Evolutionary conservation across 1,140 invertebrate genomes (phyloP), one percentile per base, ranked within the genome.

Genomic region (Drosophila repleta): DNA sequence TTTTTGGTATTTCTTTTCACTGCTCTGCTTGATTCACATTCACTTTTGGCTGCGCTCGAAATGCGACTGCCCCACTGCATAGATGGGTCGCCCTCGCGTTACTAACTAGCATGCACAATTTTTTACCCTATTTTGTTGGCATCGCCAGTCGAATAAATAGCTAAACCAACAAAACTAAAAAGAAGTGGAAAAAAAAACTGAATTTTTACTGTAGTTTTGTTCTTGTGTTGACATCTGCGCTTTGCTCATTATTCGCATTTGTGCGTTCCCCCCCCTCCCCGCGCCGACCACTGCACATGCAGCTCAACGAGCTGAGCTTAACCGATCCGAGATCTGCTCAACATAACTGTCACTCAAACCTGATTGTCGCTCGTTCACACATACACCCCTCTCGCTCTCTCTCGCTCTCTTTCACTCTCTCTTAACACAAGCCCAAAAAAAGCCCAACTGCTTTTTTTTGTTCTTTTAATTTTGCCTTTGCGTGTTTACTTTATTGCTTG

Each of bases 181-280:
- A 52, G 15, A 52, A 56, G 37, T 55, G 49, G 45, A 7, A 15
- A 35, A 21, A 20, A 48, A 35, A n/a, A 37, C 82, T 81, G 62
- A 83, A 76, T 70, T 77, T 77, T 75, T 58, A 76, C 39, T 66
- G n/a, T 51, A 32, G 24, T 61, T 80, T 74, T 71, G 20, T 60
- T 60, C 20, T 32, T 49, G 29, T 37, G 77, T 77, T 71, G 39
- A 20, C 61, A 53, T 61, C 45, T 71, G 65, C 73, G 72, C 68
- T 87, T 85, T 87, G 82, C 83, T 89, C 79, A 83, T 88, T 88
- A 88, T 88, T 88, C 83, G 84, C 84, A 88, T 83, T 88, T 89
- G 76, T 88, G 83, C 83, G 82, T 81, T 85, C 66, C 29, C 48
- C 17, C 24, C 15, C 1, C 29, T 32, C 39, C 1, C 29, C n/a